Evolutionary conservation across 2,888 invertebrate genomes (phyloP).

Genomic region (Eubasilissa splendida): DNA sequence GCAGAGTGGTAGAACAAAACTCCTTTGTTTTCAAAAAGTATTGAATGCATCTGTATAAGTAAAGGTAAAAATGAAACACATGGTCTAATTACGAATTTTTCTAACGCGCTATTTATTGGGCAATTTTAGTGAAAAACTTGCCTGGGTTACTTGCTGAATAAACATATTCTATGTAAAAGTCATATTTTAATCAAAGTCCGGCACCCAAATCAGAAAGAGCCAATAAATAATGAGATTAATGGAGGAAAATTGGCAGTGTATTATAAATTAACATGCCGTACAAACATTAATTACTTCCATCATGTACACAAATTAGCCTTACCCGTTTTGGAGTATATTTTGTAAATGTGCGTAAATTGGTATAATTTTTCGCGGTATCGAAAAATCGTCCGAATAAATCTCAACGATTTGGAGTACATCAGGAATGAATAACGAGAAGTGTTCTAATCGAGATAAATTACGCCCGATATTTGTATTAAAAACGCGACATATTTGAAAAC

Average conservation of each 20-base stretch:
- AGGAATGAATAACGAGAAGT: constrained; percentile 34
- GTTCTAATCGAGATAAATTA: constrained; percentile 40
- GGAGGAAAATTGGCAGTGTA: constrained; percentile 34
- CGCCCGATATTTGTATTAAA: constrained; percentile 42
- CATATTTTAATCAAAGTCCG: no score
- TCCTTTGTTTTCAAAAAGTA: no score
- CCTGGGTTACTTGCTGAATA: no score
- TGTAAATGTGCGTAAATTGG: constrained; percentile 12
- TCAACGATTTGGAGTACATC: constrained; percentile 29
- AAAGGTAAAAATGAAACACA: no score
- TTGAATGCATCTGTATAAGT: no score
- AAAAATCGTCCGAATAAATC: constrained; percentile 36
- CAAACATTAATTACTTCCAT: constrained; percentile 41
- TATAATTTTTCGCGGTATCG: constrained; percentile 36
- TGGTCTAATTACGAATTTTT: no score
- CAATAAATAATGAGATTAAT: neutral
- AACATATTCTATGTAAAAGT: no score
- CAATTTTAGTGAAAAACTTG: no score
- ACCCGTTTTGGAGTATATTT: neutral
- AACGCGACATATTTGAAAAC: constrained; percentile 41
- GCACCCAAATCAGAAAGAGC: no score
- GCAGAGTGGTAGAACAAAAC: no score
- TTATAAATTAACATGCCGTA: constrained; percentile 21
- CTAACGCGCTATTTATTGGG: no score
- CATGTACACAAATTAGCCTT: constrained; percentile 35